phyloP scores from a whole-genome alignment of 2,113 vertebrate genomes.

The Podiceps cristatus region DNA sequence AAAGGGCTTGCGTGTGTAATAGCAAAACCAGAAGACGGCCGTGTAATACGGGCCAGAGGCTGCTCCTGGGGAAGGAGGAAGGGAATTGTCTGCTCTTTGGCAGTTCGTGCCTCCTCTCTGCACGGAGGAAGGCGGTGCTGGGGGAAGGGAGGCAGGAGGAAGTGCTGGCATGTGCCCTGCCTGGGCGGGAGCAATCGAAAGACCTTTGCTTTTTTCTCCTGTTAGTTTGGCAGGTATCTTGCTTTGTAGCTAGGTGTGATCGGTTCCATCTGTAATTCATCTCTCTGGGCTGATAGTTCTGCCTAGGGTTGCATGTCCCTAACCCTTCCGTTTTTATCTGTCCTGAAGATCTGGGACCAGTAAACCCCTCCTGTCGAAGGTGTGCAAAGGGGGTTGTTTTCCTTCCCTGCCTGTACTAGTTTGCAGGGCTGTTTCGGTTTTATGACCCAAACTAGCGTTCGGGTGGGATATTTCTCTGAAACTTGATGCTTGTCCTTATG shows the following conservation, averaged over 20 bases:
- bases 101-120: neutral
- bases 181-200: neutral
- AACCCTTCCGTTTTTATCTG: accelerated
- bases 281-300: neutral
- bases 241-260: neutral
- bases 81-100: neutral
- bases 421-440: neutral
- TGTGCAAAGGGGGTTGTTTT: neutral
- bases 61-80: neutral
- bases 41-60: neutral
- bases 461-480: neutral
- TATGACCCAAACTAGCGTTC: neutral
- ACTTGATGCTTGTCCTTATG: accelerated
- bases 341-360: neutral
- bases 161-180: neutral
- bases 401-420: neutral
- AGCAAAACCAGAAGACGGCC: neutral
- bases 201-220: neutral
- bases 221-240: neutral
- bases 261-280: neutral
- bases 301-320: neutral
- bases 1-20: neutral
- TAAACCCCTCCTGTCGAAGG: accelerated
- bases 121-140: neutral
- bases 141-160: neutral